Conservation (phyloP, 2,797 vertebrate species). For the Anas acuta region DNA sequence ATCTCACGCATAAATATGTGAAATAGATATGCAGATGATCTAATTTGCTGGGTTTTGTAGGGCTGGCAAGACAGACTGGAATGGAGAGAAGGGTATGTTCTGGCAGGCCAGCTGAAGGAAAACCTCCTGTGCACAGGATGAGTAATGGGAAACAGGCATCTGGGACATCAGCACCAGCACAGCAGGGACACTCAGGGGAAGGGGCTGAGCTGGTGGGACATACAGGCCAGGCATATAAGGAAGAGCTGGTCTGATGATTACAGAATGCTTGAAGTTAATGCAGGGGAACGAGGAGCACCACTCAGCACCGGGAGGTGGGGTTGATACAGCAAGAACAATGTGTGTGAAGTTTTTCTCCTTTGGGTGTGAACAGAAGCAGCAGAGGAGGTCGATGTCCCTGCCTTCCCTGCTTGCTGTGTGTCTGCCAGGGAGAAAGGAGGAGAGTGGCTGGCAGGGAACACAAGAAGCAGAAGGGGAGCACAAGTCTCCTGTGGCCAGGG, state of each 20-base stretch:
- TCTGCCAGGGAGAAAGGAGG: not conserved
- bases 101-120: conserved; percentile 20
- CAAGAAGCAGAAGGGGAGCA: not conserved
- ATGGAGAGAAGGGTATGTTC: conserved; percentile 4
- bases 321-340: not conserved
- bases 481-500: not conserved
- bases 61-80: not conserved
- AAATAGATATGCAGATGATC: conserved; percentile 45
- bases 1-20: conserved; percentile 37
- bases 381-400: not conserved
- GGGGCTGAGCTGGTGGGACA: not conserved
- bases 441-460: not conserved
- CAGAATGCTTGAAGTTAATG: not conserved
- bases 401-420: not conserved
- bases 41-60: conserved; percentile 25
- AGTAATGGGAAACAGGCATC: not conserved
- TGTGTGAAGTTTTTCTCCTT: not conserved
- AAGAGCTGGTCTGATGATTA: not conserved
- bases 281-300: not conserved
- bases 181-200: not conserved
- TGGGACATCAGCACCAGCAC: not conserved
- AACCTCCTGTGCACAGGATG: not conserved
- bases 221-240: not conserved
- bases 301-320: not conserved
- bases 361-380: not conserved